phyloP scores from a whole-genome alignment of 2,113 vertebrate species.

The Turdus rufiventris region DNA sequence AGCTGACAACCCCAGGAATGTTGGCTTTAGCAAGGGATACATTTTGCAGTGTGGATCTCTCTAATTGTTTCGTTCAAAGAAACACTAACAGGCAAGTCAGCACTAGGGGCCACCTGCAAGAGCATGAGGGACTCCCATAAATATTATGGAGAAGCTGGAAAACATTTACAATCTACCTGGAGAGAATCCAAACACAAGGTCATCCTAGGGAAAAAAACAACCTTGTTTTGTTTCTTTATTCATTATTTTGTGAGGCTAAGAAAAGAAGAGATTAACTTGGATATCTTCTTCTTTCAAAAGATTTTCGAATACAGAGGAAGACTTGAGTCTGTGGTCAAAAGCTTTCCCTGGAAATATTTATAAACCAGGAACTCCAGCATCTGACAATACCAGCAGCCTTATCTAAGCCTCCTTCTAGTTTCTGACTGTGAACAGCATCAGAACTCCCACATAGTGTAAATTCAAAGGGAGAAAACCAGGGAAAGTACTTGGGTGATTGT shows the following conservation, averaged over 20 bases:
- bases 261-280: not conserved
- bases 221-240: not conserved
- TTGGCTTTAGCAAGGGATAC: not conserved
- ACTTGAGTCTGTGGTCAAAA: not conserved
- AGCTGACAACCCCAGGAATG: not conserved
- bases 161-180: not conserved
- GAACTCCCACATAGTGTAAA: not conserved
- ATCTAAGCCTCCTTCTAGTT: not conserved
- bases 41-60: not conserved
- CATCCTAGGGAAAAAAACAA: not conserved
- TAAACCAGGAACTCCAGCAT: not conserved
- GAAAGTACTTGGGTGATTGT: not conserved
- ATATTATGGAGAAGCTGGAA: not conserved
- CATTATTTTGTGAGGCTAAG: not conserved
- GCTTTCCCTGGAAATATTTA: not conserved
- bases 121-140: not conserved
- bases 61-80: not conserved
- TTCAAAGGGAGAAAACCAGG: not conserved
- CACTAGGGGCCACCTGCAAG: not conserved
- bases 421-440: not conserved
- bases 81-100: not conserved
- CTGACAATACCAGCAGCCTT: not conserved
- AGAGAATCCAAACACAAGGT: not conserved
- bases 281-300: not conserved
- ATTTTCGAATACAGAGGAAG: not conserved